phyloP scores from a whole-genome alignment of 1,140 invertebrate genomes.

The Hyles euphorbiae region DNA sequence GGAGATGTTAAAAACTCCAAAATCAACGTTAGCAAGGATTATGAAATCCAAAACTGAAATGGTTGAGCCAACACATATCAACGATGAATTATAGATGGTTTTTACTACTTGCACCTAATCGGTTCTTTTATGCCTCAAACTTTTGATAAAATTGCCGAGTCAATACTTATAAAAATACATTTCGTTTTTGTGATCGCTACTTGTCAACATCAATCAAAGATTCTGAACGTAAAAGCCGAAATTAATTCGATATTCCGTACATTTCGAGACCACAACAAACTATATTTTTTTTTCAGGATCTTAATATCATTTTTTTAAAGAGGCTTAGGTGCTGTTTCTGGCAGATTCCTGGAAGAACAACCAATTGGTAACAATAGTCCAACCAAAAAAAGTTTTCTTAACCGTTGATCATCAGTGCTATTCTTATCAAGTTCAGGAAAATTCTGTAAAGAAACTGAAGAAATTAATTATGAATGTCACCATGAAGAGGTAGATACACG shows the following conservation, averaged over 20 bases:
- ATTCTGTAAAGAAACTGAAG: conserved; percentile 27
- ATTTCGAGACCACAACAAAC: conserved; percentile 34
- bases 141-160: conserved; percentile 32
- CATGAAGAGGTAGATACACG: conserved; percentile 41
- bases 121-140: conserved; percentile 25
- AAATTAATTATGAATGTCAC: conserved; percentile 37
- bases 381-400: conserved; percentile 40
- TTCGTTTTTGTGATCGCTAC: conserved; percentile 45
- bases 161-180: conserved; percentile 34
- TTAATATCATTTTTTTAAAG: conserved; percentile 49
- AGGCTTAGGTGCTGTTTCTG: conserved; percentile 39
- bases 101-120: conserved; percentile 30
- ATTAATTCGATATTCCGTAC: conserved; percentile 38
- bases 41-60: conserved; percentile 18
- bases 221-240: conserved; percentile 34
- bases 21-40: conserved; percentile 30
- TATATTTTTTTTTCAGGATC: conserved; percentile 35
- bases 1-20: conserved; percentile 40
- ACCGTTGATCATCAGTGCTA: conserved; percentile 28
- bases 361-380: conserved; percentile 9
- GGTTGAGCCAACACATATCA: conserved; percentile 21
- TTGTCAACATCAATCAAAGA: conserved; percentile 49
- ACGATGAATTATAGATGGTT: conserved; percentile 35
- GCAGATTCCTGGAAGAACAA: conserved; percentile 43
- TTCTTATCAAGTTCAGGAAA: conserved; percentile 12